Conservation (phyloP, 2,797 vertebrate genomes). For the Cirrhinus molitorella region DNA sequence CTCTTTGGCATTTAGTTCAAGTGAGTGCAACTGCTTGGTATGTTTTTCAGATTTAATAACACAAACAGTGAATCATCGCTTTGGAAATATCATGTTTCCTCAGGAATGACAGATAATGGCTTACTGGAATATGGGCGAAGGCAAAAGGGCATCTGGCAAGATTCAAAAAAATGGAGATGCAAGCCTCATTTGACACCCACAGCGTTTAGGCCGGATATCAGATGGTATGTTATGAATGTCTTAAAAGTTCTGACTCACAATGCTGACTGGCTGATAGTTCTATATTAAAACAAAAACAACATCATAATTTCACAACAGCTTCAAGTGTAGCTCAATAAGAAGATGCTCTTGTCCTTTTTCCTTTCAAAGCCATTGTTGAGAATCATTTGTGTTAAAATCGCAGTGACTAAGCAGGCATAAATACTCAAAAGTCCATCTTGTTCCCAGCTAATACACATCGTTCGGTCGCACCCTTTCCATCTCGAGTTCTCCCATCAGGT, state of each 20-base stretch:
- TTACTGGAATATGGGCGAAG: constrained; percentile 36
- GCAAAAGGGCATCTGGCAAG: constrained; percentile 50
- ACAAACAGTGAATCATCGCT: constrained; percentile 43
- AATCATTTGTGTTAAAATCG: neutral
- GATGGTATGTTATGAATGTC: neutral
- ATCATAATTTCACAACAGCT: neutral
- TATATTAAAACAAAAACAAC: no score
- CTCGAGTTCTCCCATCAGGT: constrained; percentile 55
- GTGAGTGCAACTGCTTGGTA: constrained; percentile 34
- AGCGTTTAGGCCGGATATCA: constrained; percentile 1
- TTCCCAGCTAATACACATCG: neutral
- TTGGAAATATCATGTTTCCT: constrained; percentile 62
- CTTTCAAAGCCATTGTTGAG: neutral
- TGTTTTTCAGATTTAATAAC: constrained; percentile 53
- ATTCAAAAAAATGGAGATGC: constrained; percentile 52
- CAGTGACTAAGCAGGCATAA: neutral
- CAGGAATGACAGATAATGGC: constrained; percentile 53
- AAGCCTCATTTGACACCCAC: neutral
- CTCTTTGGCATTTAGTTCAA: constrained; percentile 55
- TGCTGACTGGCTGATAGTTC: no score
- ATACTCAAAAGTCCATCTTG: neutral
- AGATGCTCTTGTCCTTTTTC: neutral
- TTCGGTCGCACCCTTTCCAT: neutral
- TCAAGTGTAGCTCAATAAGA: neutral
- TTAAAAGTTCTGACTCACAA: neutral